A percentile compares a stretch with the other conserved stretches of the same genome.
Conservation (phyloP, 1,140 invertebrate species). For the Diorhabda sublineata region DNA sequence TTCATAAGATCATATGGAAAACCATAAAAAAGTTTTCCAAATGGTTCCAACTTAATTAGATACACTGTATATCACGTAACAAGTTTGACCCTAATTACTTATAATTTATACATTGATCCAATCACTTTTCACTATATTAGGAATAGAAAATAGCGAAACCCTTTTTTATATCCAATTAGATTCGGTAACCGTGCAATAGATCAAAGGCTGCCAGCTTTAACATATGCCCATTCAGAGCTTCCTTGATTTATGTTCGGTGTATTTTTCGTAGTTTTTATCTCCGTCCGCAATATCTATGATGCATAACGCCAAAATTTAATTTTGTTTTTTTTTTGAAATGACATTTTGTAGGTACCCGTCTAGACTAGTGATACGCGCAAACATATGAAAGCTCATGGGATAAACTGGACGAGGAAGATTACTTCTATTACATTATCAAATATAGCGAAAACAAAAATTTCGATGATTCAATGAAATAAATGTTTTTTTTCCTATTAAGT, state of each 20-base stretch:
- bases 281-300: constrained; percentile 1
- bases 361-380: not conserved
- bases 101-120: too few relatives aligned
- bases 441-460: not conserved
- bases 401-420: not conserved
- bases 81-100: too few relatives aligned
- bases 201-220: constrained; percentile 1
- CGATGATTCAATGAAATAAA: too few relatives aligned
- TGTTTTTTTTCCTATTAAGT: too few relatives aligned
- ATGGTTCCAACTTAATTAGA: too few relatives aligned
- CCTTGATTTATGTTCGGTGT: not conserved
- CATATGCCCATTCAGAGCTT: constrained; percentile 1
- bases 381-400: not conserved
- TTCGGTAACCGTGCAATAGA: not conserved
- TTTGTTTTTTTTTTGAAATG: not conserved
- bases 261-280: not conserved
- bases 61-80: too few relatives aligned
- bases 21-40: too few relatives aligned
- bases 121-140: too few relatives aligned
- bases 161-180: not conserved
- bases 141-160: not conserved
- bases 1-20: too few relatives aligned
- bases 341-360: not conserved
- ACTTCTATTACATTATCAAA: not conserved
- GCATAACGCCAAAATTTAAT: constrained; percentile 1